Evolutionary conservation across 2,888 invertebrate species (phyloP).

Genomic region (Calliphora vomitoria): DNA sequence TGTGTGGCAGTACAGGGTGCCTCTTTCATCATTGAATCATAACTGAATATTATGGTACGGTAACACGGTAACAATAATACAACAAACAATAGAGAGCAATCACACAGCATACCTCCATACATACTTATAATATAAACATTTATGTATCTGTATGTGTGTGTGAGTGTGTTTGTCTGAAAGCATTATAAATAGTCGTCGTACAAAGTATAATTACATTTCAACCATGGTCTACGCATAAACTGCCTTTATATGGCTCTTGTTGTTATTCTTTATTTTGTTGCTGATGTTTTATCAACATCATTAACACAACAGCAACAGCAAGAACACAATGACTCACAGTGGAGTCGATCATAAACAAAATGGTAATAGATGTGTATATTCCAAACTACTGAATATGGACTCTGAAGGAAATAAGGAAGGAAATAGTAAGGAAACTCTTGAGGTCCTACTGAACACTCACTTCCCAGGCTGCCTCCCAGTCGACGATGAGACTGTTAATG

Average conservation of each 20-base stretch:
- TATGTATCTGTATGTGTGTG: not conserved
- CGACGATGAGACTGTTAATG: too few species aligned
- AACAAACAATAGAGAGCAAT: not conserved
- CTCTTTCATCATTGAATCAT: constrained; percentile 24
- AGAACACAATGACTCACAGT: too few species aligned
- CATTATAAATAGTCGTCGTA: constrained; percentile 18
- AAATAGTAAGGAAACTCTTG: too few species aligned
- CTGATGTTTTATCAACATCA: constrained; percentile 53
- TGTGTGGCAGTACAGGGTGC: not conserved
- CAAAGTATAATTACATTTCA: constrained; percentile 54
- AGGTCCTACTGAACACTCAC: too few species aligned
- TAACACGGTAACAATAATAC: not conserved
- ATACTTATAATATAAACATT: too few species aligned
- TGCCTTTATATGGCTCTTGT: constrained; percentile 21
- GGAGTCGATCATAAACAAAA: too few species aligned
- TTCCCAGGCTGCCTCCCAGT: too few species aligned
- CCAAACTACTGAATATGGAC: too few species aligned
- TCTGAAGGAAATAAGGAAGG: too few species aligned
- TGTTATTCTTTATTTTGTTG: constrained; percentile 36
- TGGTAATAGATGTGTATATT: too few species aligned
- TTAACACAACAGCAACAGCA: constrained; percentile 10
- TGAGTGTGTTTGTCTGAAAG: not conserved
- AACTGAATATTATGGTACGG: constrained; percentile 9
- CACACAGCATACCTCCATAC: not conserved
- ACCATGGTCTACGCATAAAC: constrained; percentile 45